These are phyloP conservation scores for Xenopus laevis DNA, from an alignment of 2,113 vertebrate species.

Conservation along the genomic window DNA sequence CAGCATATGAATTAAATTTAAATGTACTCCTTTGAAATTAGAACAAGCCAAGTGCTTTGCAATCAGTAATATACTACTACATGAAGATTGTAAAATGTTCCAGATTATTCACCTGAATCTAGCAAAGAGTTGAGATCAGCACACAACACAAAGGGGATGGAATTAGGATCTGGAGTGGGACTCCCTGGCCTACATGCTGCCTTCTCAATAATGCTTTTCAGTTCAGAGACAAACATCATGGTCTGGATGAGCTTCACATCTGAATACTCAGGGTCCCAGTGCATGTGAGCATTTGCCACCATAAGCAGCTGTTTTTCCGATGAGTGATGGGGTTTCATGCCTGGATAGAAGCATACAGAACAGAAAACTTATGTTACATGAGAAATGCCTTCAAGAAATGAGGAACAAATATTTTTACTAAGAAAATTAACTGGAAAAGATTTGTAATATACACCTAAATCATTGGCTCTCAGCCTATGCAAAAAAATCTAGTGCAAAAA, in stretches of 20 bases:
- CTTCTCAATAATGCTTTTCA: conserved; percentile 93
- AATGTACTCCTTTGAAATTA: too few species aligned
- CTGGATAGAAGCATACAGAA: conserved; percentile 53
- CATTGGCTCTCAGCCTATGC: too few species aligned
- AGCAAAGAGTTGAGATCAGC: conserved; percentile 98
- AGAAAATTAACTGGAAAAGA: too few species aligned
- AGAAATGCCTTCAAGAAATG: too few species aligned
- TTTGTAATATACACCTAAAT: too few species aligned
- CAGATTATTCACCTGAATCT: conserved; percentile 81
- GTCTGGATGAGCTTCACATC: conserved; percentile 97
- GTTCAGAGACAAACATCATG: conserved; percentile 97
- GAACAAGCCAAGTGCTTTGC: too few species aligned
- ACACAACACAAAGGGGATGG: conserved; percentile 95
- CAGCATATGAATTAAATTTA: too few species aligned
- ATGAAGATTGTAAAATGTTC: too few species aligned
- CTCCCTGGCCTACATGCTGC: conserved; percentile 76
- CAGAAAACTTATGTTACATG: too few species aligned
- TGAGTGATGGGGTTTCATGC: conserved; percentile 75
- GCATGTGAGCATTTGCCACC: conserved; percentile 97
- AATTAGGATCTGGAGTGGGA: conserved; percentile 74
- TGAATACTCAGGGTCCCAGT: conserved; percentile 98
- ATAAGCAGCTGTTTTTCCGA: conserved; percentile 86
- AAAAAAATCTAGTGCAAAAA: too few species aligned
- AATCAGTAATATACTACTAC: too few species aligned
- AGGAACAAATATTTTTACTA: too few species aligned